Evolutionary conservation across 64 coral and sea anemone genomes (phyloP), one percentile per base, ranked within the genome.

Genomic region (Actinia equina): DNA sequence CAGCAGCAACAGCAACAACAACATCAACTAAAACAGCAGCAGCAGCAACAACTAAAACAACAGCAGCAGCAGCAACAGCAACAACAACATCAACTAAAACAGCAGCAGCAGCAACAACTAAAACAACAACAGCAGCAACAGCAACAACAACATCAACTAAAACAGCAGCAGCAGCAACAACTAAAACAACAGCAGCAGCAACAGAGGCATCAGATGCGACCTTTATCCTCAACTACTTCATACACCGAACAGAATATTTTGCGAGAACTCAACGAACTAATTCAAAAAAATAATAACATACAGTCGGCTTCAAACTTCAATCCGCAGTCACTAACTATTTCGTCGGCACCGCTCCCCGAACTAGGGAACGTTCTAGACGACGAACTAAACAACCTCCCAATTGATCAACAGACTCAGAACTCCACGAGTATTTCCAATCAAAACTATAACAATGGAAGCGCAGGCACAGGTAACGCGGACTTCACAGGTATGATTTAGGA

Each of bases 401-500:
- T 85, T 19, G 83, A 85, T 30, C 13, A 85, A 42, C 52, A 41
- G 55, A 27, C 55, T 55, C 69, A 30, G 14, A 18, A 44, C 55
- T 60, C 52, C 2, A 26, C 55, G 41, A 85, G 59, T 59, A 74
- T 74, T 41, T 37, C 69, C 8, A 52, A 22, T 85, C 83, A 43
- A 41, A 60, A 61, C n/a, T 85, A 22, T 58, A 63, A 60, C 83
- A 43, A 60, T 44, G 30, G 52, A n/a, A 42, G 19, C 41, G 5
- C 18, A 63, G 83, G 83, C 22, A 61, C 52, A 61, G 52, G 23
- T 23, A 74, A 74, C 22, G 9, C 25, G 12, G 59, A 84, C 52
- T 85, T 60, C 59, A 63, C 83, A 85, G 83, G 83, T 85, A 85
- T 85, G 83, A 85, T 85, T 55, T 85, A 85, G 59, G 30, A 52